phyloP scores from a whole-genome alignment of 2,797 vertebrate species.

The Pseudocheirus occidentalis region DNA sequence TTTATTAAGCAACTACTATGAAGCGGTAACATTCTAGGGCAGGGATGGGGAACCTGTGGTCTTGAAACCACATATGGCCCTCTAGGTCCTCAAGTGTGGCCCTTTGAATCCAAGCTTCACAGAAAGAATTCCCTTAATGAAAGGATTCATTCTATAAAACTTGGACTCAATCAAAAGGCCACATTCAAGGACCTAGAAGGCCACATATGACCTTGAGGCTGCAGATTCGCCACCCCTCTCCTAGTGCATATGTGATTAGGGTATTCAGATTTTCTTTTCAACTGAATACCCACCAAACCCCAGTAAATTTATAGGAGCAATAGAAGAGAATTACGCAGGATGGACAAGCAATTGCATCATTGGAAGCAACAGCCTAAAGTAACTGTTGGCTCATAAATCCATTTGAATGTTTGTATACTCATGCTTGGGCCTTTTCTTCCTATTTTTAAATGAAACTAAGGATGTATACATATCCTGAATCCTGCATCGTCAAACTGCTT shows the following conservation, averaged over 20 bases:
- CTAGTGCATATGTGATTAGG: background rate
- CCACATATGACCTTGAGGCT: too few species aligned
- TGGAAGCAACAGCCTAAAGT: background rate
- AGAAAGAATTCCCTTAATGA: too few species aligned
- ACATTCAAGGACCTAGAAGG: too few species aligned
- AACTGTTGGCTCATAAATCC: background rate
- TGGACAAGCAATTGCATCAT: background rate
- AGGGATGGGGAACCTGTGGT: background rate
- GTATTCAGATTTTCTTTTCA: background rate
- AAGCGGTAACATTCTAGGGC: background rate
- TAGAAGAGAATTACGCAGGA: background rate
- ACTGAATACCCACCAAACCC: conserved; percentile 9
- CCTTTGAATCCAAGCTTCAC: too few species aligned
- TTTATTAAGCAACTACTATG: background rate
- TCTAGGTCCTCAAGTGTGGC: too few species aligned
- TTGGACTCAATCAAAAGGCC: too few species aligned
- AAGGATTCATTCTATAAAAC: too few species aligned
- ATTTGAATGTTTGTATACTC: background rate
- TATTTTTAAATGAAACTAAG: background rate
- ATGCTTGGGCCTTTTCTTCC: background rate
- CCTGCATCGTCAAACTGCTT: background rate
- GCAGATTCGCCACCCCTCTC: too few species aligned
- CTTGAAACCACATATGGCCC: too few species aligned
- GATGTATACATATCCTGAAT: background rate
- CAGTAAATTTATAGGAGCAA: background rate